Percentiles rank a stretch among this genome's conserved stretches.
Conservation (phyloP, 2,797 vertebrate species). For the Paratrypauchen microcephalus region DNA sequence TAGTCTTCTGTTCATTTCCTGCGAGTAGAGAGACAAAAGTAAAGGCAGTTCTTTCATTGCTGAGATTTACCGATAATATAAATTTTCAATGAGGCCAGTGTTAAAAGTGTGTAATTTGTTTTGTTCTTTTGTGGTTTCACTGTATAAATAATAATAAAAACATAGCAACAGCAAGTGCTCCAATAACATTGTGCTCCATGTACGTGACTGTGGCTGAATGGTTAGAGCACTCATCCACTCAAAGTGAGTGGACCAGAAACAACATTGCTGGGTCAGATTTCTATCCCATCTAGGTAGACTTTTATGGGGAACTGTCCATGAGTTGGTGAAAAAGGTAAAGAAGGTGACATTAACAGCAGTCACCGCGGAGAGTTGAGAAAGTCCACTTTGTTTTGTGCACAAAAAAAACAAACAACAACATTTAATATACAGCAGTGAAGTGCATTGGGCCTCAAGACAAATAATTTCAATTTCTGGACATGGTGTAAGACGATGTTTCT, state of each 20-base stretch:
- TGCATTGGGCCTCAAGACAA: background rate
- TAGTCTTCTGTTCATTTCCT: slow-evolving; percentile 23
- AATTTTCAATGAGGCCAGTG: too few relatives aligned
- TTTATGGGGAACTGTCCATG: background rate
- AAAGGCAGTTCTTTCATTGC: background rate
- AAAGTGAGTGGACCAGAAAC: too few relatives aligned
- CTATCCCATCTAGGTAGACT: background rate
- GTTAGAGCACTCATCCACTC: too few relatives aligned
- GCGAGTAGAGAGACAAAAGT: slow-evolving; percentile 1
- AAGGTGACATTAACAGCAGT: background rate
- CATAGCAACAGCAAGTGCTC: too few relatives aligned
- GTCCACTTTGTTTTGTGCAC: background rate
- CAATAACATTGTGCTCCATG: too few relatives aligned
- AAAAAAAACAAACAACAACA: background rate
- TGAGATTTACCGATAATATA: background rate
- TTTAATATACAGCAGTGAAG: background rate
- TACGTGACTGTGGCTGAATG: too few relatives aligned
- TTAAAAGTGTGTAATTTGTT: too few relatives aligned
- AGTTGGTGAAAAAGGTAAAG: too few relatives aligned
- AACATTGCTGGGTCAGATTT: too few relatives aligned
- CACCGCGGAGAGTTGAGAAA: background rate
- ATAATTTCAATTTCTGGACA: background rate
- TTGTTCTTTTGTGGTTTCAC: too few relatives aligned
- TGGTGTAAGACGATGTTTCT: slow-evolving; percentile 12
- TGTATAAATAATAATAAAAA: too few relatives aligned